Base-by-base conservation (phyloP, 2,888 invertebrate species). In the Cremastobaeus sp. region DNA sequence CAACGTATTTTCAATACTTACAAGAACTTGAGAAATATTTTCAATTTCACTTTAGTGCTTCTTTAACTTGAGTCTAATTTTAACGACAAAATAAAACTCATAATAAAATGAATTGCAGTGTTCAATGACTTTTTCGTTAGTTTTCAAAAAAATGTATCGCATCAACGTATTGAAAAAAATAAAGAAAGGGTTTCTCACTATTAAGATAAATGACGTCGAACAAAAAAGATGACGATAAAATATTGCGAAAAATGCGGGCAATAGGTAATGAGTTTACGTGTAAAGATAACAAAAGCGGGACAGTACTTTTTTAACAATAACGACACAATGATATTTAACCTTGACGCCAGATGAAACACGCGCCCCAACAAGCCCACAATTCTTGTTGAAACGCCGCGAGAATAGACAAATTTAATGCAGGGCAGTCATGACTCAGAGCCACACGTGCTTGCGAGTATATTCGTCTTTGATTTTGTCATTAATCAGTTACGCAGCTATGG, bases 321-420 rank as follows among this genome's bases (percentile, higher is more conserved):
- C 50, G 47, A 21, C 60, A 54, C 60, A 60, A 54, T 60, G 64
- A 76, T 57, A 54, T 55, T 74, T 68, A 72, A 74, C 76, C 76
- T 76, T 76, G 76, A 62, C 43, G 62, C 47, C 66, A 72, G 70
- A 70, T 71, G 71, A 74, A 65, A 32, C 62, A 52, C 60, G 60
- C 60, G 65, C 64, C 45, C 69, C 57, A 66, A 54, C 41, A 32
- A 55, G 48, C 37, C 17, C 50, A 52, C 64, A 41, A 68, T 62
- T 74, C 68, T 74, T 35, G 59, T 54, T 30, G 74, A 43, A 70
- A 65, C 60, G 70, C 34, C 66, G 41, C 69, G 69, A 73, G 62
- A 73, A 73, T 69, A 73, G 76, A 70, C 66, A 68, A 76, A 72
- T 72, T 72, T 72, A 76, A 76, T 68, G 60, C 64, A 50, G 47